Evolutionary conservation across 2,888 invertebrate species (phyloP).

Genomic region (Lycophotia porphyrea): DNA sequence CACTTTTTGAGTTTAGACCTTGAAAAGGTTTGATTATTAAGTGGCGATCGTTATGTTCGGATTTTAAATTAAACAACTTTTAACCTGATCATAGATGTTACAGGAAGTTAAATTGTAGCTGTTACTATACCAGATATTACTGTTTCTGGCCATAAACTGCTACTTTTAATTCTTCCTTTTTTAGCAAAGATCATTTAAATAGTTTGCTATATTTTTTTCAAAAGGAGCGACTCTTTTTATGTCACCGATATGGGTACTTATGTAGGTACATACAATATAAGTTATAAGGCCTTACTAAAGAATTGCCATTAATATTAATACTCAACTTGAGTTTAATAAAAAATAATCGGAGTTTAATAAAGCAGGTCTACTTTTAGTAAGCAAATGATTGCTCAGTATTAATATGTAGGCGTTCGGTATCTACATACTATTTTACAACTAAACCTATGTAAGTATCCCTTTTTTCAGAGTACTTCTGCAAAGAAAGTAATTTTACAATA

Average conservation of each 20-base stretch:
- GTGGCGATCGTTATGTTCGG: background rate
- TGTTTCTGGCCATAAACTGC: background rate
- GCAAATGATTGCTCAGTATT: slow-evolving; percentile 12
- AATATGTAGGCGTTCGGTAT: background rate
- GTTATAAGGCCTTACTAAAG: background rate
- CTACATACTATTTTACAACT: background rate
- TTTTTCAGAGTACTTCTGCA: background rate
- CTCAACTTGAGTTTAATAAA: background rate
- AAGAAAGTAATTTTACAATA: background rate
- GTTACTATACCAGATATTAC: background rate
- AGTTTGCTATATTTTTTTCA: slow-evolving; percentile 20
- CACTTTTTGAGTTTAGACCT: background rate
- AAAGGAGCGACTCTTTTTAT: background rate
- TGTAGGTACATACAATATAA: background rate
- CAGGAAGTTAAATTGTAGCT: background rate
- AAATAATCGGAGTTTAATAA: background rate
- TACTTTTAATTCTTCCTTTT: background rate
- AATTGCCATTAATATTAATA: background rate
- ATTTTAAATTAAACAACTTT: background rate
- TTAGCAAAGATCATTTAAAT: background rate
- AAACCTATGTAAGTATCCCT: background rate
- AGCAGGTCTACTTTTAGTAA: background rate
- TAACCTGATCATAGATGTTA: background rate
- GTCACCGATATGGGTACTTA: background rate
- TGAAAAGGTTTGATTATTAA: background rate